Percentiles rank a stretch among this genome's conserved stretches.
Conservation (phyloP, 2,797 vertebrate species). For the Sphenopsis melanotis region DNA sequence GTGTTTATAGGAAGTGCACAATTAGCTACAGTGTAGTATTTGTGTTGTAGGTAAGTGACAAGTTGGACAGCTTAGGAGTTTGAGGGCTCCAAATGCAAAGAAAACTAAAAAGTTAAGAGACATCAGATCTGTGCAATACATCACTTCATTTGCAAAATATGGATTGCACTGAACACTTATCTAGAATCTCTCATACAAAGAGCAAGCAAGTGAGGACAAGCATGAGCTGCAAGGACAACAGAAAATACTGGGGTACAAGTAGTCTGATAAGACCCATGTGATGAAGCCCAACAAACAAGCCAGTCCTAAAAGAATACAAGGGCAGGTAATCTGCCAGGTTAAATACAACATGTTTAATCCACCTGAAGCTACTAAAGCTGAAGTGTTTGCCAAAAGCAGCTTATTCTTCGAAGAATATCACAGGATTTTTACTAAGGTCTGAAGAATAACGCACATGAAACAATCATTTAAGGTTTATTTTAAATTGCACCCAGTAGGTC, state of each 20-base stretch:
- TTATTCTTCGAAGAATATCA: not conserved
- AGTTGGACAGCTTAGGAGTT: not conserved
- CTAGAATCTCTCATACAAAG: not conserved
- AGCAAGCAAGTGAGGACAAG: not conserved
- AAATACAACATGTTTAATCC: not conserved
- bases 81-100: not conserved
- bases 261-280: not conserved
- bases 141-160: not conserved
- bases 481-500: not conserved
- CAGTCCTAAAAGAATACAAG: not conserved
- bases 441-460: not conserved
- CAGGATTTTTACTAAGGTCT: not conserved
- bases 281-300: not conserved
- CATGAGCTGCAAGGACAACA: not conserved
- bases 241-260: not conserved
- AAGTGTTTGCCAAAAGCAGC: not conserved
- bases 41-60: not conserved
- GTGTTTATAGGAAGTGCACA: not conserved
- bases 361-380: not conserved
- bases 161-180: not conserved
- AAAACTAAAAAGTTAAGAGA: not conserved
- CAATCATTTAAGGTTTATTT: not conserved
- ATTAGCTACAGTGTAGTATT: not conserved
- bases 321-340: not conserved
- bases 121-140: not conserved